Conservation (phyloP, 1,140 invertebrate species). For the Drosophila nasuta region DNA sequence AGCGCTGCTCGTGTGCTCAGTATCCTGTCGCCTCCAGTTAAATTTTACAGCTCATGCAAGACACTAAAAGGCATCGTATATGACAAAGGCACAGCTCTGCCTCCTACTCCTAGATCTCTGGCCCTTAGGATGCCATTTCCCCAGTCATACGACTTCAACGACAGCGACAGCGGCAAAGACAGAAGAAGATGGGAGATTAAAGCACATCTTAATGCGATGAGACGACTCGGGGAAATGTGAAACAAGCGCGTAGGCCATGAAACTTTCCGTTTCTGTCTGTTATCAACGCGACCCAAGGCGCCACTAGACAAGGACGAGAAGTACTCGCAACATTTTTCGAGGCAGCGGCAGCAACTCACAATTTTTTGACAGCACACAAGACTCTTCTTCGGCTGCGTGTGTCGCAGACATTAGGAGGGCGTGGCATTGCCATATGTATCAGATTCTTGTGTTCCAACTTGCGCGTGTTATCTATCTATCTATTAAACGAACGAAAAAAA, state of each 20-base stretch:
- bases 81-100: constrained; percentile 44
- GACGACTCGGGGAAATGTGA: constrained; percentile 54
- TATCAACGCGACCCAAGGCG: constrained; percentile 53
- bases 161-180: constrained; percentile 7
- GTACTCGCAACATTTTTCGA: background rate
- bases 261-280: constrained; percentile 34
- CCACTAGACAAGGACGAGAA: constrained; percentile 12
- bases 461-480: constrained; percentile 49
- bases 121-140: background rate
- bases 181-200: constrained; percentile 53
- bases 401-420: constrained; percentile 7
- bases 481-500: constrained; percentile 38
- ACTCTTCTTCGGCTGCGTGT: background rate
- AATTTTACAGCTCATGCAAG: constrained; percentile 64
- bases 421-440: constrained; percentile 29
- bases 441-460: constrained; percentile 16
- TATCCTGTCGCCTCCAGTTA: constrained; percentile 61
- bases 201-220: constrained; percentile 61
- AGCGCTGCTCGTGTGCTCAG: constrained; percentile 42
- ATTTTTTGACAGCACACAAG: background rate
- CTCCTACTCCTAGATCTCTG: background rate
- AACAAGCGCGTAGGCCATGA: constrained; percentile 49
- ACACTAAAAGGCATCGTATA: constrained; percentile 61
- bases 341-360: constrained; percentile 1
- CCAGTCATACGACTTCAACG: background rate